phyloP scores from a whole-genome alignment of 2,888 invertebrate species.

The Trimorus sp. region DNA sequence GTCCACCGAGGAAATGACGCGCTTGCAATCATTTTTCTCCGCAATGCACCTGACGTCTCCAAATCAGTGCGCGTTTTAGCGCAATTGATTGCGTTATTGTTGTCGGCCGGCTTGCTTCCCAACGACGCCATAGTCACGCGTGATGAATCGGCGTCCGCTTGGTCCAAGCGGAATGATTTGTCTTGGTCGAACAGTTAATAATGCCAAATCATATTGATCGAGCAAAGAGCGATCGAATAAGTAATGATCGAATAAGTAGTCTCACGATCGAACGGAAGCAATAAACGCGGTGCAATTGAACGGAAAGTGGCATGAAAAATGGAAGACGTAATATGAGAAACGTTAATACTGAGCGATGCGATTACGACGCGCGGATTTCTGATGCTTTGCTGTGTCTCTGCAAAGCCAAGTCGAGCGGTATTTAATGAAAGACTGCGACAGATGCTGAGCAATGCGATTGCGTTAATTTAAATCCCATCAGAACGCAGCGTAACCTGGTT shows the following conservation, averaged over 20 bases:
- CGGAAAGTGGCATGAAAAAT: conserved; percentile 41
- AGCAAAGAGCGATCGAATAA: no score
- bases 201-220: no score
- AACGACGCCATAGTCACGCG: conserved; percentile 20
- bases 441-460: conserved; percentile 73
- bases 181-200: no score
- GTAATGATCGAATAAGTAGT: conserved; percentile 8
- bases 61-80: conserved; percentile 42
- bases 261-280: conserved; percentile 27
- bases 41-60: conserved; percentile 33
- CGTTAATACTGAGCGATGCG: conserved; percentile 35
- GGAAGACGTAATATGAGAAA: conserved; percentile 38
- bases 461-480: conserved; percentile 80
- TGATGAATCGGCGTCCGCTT: conserved; percentile 32
- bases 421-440: conserved; percentile 79
- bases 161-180: conserved; percentile 6
- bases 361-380: conserved; percentile 39
- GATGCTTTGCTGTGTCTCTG: conserved; percentile 47
- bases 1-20: conserved; percentile 47
- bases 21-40: conserved; percentile 44
- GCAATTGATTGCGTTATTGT: conserved; percentile 39
- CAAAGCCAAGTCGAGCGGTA: conserved; percentile 72
- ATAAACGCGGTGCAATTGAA: conserved; percentile 46
- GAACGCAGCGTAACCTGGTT: conserved; percentile 70
- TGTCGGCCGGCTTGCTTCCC: conserved; percentile 32